Percentiles rank a stretch among this genome's conserved stretches.
Conservation (phyloP, 2,888 invertebrate species). For the Stenolophus ochropezus region DNA sequence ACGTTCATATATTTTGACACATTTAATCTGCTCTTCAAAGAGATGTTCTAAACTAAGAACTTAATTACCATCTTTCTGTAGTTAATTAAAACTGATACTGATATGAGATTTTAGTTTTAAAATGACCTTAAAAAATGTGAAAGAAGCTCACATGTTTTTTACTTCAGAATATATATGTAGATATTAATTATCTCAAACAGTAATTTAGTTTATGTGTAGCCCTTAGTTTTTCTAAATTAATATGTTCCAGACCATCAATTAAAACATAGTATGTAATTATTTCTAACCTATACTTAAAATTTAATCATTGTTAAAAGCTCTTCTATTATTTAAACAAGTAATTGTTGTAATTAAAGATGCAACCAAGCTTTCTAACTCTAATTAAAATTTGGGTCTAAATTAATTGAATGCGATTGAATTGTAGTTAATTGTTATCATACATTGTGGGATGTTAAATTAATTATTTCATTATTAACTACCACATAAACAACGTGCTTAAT, state of each 20-base stretch:
- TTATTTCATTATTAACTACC: conserved; percentile 33
- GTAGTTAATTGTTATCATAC: conserved; percentile 30
- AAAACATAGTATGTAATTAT: conserved; percentile 4
- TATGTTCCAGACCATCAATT: conserved; percentile 10
- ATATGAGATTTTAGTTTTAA: neutral
- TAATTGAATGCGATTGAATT: conserved; percentile 36
- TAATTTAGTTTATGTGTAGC: neutral
- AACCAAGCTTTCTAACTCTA: conserved; percentile 1
- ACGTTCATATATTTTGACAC: conserved; percentile 29
- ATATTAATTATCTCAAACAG: conserved; percentile 9
- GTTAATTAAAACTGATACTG: conserved; percentile 26
- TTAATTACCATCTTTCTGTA: conserved; percentile 1
- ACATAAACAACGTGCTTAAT: conserved; percentile 27
- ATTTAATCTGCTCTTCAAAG: conserved; percentile 11
- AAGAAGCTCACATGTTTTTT: neutral
- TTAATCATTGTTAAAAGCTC: neutral
- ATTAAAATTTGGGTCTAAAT: conserved; percentile 14
- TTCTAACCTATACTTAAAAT: conserved; percentile 1
- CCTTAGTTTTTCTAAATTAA: neutral
- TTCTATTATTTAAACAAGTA: conserved; percentile 14
- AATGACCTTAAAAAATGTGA: neutral
- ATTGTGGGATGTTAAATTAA: conserved; percentile 37
- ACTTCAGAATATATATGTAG: neutral
- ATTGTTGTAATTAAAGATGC: neutral
- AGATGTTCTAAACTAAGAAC: neutral